These are phyloP conservation scores for Lethenteron reissneri DNA, from an alignment of 2,113 vertebrate species.

Conservation along the genomic window DNA sequence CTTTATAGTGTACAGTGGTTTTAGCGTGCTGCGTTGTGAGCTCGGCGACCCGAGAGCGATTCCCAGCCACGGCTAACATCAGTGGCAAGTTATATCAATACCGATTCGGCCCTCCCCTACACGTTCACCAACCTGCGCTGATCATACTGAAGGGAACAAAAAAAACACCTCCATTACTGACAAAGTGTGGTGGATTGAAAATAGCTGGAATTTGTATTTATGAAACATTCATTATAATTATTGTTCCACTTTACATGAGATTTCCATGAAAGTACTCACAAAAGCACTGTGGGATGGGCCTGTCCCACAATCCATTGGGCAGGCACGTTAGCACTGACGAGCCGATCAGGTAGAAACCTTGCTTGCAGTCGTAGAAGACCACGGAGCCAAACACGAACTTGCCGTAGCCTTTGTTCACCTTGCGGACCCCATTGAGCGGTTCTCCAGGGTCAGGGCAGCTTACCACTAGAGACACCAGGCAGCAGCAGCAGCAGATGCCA, in stretches of 20 bases:
- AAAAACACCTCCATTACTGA: too few species aligned
- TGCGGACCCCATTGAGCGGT: constrained; percentile 62
- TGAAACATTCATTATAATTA: too few species aligned
- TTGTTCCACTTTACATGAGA: too few species aligned
- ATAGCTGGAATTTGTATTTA: not conserved
- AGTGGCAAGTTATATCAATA: too few species aligned
- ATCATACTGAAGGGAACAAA: too few species aligned
- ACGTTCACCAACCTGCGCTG: too few species aligned
- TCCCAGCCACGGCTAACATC: too few species aligned
- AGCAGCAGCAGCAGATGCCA: too few species aligned
- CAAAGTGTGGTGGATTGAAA: not conserved
- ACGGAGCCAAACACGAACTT: constrained; percentile 74
- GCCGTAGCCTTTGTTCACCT: constrained; percentile 27
- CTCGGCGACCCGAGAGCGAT: too few species aligned
- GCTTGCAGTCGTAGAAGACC: constrained; percentile 67
- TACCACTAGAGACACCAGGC: constrained; percentile 32
- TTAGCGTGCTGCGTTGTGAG: too few species aligned
- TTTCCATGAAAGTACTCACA: constrained; percentile 33
- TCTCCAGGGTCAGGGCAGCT: constrained; percentile 89
- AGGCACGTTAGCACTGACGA: constrained; percentile 74
- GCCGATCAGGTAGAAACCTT: constrained; percentile 70
- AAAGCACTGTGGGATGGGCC: constrained; percentile 64
- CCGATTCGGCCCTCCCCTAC: too few species aligned
- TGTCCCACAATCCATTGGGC: constrained; percentile 86
- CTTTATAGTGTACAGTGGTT: too few species aligned